Base-by-base conservation (phyloP, 2,888 invertebrate species). In the Orchestes rusci region DNA sequence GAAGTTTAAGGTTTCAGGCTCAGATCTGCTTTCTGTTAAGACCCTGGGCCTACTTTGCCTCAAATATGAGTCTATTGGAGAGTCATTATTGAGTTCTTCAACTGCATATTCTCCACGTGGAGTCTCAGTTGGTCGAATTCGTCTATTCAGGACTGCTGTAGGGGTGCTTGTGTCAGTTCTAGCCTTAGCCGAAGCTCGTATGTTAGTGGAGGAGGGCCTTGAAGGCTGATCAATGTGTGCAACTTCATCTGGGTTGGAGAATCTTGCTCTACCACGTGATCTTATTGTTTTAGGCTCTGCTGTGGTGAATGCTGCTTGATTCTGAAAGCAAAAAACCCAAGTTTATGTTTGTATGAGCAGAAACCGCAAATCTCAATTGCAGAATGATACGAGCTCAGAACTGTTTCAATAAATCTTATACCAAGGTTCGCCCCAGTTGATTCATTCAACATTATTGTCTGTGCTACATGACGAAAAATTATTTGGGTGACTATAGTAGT, bases 11-110 rank as follows among this genome's bases (percentile, higher is more conserved):
- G 38, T 18, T 36, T 7, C 23, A 15, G 12, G 12, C 5, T 12
- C 3, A 13, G 23, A 65, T 51, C 54, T 55, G 8, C 50, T 59
- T 55, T 67, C 67, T 2, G 65, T 63, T 18, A 65, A 48, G 16
- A 65, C 63, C 43, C 61, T 56, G 1, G 65, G 54, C 50, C 60
- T 63, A 16, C 55, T 54, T 12, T 55, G 53, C 47, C 57, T 56
- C 38, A 52, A 53, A 12, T 53, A 52, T 2, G 59, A 52, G 40
- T 62, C 60, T 43, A 59, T 56, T 5, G 66, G 65, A 36, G 62
- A 58, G 32, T 69, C 68, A 39, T 69, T 66, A 4, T 67, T 46
- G 3, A 57, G 39, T 59, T 68, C 68, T 52, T 64, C 53, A n/a
- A 68, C 68, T 53, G 66, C 65, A 43, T 68, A 68, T 4, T 48